Evolutionary conservation across 2,797 vertebrate species (phyloP).

Genomic region (Rhyacichthys aspro): DNA sequence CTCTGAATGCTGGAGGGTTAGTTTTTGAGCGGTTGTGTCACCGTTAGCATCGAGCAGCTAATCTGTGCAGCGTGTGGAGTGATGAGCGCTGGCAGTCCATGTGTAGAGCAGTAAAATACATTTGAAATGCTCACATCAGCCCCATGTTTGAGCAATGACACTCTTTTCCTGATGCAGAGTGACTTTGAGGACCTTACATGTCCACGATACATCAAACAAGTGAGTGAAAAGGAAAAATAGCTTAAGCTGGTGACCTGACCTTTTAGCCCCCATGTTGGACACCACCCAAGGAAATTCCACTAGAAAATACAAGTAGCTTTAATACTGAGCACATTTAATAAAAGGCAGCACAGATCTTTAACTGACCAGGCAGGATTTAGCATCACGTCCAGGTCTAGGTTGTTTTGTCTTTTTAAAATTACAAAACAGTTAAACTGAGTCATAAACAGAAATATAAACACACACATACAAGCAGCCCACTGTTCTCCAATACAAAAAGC

Average conservation of each 20-base stretch:
- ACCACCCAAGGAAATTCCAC: too few species aligned
- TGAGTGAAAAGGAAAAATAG: neutral
- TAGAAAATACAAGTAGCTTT: too few species aligned
- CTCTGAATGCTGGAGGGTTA: slow-evolving; percentile 40
- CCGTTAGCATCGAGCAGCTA: slow-evolving; percentile 35
- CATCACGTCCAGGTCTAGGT: neutral
- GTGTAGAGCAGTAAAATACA: slow-evolving; percentile 35
- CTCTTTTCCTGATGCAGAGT: slow-evolving; percentile 8
- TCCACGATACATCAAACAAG: slow-evolving; percentile 6
- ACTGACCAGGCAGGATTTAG: too few species aligned
- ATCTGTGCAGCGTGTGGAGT: slow-evolving; percentile 20
- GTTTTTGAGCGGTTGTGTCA: slow-evolving; percentile 25
- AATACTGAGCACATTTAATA: too few species aligned
- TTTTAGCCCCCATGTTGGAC: slow-evolving; percentile 33
- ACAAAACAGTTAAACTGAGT: too few species aligned
- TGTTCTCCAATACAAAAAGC: too few species aligned
- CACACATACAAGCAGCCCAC: too few species aligned
- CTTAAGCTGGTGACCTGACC: slow-evolving; percentile 19
- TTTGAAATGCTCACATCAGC: slow-evolving; percentile 49
- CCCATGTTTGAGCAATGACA: slow-evolving; percentile 36
- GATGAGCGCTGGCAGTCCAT: slow-evolving; percentile 31
- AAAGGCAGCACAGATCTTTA: neutral
- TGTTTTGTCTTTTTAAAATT: too few species aligned
- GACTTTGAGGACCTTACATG: slow-evolving; percentile 21
- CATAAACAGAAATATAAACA: too few species aligned